Conservation (phyloP, 2,888 invertebrate genomes). For the Nebria salina region DNA sequence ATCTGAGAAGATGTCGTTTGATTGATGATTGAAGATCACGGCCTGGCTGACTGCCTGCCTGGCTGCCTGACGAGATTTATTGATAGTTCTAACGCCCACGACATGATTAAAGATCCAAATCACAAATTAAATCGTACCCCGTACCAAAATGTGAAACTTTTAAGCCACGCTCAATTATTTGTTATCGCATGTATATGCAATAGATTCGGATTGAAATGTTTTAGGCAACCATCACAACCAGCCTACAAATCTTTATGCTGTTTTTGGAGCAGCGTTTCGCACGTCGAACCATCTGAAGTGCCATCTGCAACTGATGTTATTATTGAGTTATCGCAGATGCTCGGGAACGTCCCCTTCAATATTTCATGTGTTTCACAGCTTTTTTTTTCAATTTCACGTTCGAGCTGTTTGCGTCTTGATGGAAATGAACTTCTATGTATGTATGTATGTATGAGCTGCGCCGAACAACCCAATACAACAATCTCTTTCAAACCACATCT, state of each 20-base stretch:
- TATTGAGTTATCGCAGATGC: neutral
- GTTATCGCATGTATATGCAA: too few relatives aligned
- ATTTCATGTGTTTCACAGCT: neutral
- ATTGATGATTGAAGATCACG: constrained; percentile 9
- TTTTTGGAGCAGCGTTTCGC: neutral
- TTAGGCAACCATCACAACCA: neutral
- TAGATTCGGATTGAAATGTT: too few relatives aligned
- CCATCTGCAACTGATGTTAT: neutral
- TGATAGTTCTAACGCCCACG: constrained; percentile 3
- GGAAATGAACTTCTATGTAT: neutral
- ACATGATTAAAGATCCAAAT: neutral
- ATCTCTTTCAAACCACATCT: too few relatives aligned
- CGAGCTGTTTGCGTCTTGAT: neutral
- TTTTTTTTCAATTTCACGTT: neutral
- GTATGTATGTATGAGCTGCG: neutral
- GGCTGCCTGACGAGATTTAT: neutral
- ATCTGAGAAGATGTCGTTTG: neutral
- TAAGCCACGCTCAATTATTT: too few relatives aligned
- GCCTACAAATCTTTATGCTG: neutral
- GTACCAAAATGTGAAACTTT: neutral
- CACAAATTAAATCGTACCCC: neutral
- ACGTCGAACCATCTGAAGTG: neutral
- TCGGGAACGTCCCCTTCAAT: neutral
- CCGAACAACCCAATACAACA: too few relatives aligned
- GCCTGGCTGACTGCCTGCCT: neutral